phyloP scores from a whole-genome alignment of 2,888 invertebrate genomes.

The Ctenicera cuprea region DNA sequence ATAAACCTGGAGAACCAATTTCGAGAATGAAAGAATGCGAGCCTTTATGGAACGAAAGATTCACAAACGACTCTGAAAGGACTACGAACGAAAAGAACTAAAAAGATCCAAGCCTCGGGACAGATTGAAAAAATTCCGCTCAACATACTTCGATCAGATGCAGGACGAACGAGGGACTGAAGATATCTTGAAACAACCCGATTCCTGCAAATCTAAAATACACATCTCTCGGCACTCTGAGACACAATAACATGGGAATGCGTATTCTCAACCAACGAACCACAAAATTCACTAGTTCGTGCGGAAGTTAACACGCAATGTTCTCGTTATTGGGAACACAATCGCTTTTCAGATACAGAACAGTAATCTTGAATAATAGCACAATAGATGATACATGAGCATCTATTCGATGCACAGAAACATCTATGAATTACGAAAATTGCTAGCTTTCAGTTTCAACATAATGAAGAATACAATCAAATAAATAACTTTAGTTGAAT shows the following conservation, averaged over 20 bases:
- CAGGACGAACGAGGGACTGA: slow-evolving; percentile 27
- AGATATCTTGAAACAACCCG: slow-evolving; percentile 39
- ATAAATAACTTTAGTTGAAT: no score
- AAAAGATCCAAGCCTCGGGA: slow-evolving; percentile 37
- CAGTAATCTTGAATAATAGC: slow-evolving; percentile 1
- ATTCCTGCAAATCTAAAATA: slow-evolving; percentile 44
- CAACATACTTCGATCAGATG: slow-evolving; percentile 43
- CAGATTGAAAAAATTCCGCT: slow-evolving; percentile 45
- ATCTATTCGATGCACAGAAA: no score
- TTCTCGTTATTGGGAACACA: slow-evolving; percentile 36
- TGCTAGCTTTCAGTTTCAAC: no score
- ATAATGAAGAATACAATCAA: no score
- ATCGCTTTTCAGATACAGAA: slow-evolving; percentile 17
- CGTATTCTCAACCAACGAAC: slow-evolving; percentile 40
- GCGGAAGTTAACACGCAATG: slow-evolving; percentile 39
- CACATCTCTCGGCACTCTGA: slow-evolving; percentile 32
- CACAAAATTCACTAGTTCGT: slow-evolving; percentile 37
- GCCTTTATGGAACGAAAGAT: slow-evolving; percentile 44
- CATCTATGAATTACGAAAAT: background rate
- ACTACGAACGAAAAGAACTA: slow-evolving; percentile 40
- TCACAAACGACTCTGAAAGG: slow-evolving; percentile 45
- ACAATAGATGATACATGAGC: background rate
- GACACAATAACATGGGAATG: slow-evolving; percentile 39
- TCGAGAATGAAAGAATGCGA: slow-evolving; percentile 47
- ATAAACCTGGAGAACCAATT: slow-evolving; percentile 50